These are phyloP conservation scores for Formica aserva DNA, from an alignment of 2,888 invertebrate genomes.

Conservation along the genomic window DNA sequence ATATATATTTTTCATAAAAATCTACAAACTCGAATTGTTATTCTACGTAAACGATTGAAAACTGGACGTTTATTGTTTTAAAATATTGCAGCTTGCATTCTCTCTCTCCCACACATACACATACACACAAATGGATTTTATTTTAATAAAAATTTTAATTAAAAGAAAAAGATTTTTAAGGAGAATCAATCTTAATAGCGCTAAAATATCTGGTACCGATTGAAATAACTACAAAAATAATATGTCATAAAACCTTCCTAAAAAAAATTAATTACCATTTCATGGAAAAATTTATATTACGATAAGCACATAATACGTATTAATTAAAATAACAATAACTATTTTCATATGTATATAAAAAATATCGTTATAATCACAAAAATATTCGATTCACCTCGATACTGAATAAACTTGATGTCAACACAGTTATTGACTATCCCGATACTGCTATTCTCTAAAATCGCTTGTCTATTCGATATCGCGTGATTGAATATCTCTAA, in stretches of 20 bases:
- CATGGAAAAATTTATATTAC: background rate
- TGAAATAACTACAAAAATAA: background rate
- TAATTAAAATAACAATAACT: background rate
- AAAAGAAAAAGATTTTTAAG: background rate
- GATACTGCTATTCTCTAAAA: background rate
- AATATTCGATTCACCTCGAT: background rate
- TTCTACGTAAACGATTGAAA: background rate
- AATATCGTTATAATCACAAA: background rate
- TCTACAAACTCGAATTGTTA: background rate
- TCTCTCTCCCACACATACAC: too few relatives aligned
- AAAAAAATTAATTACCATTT: background rate
- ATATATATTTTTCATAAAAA: background rate
- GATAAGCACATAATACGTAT: background rate
- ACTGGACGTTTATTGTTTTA: background rate
- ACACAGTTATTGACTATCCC: background rate
- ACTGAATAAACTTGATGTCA: background rate
- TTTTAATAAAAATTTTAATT: constrained; percentile 14
- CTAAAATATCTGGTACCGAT: background rate
- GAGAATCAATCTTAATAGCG: background rate
- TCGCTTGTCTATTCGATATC: background rate
- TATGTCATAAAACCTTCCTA: background rate
- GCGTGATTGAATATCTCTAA: constrained; percentile 8
- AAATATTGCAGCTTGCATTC: background rate
- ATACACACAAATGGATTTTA: background rate
- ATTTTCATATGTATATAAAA: background rate